phyloP scores from a whole-genome alignment of 2,113 vertebrate species.

The Dasyprocta punctata region DNA sequence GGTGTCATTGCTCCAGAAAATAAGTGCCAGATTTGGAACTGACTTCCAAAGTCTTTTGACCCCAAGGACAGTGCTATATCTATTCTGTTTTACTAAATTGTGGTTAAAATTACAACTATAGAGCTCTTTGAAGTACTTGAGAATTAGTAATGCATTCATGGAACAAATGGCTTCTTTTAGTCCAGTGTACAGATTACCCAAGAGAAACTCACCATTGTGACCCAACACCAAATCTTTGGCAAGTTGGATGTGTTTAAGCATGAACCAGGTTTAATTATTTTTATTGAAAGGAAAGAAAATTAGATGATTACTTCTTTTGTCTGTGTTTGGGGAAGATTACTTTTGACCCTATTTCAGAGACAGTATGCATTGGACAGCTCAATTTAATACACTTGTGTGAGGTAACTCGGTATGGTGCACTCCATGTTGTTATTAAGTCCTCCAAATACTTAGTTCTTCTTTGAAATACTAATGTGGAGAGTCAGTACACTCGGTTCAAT shows the following conservation, averaged over 20 bases:
- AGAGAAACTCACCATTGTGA: not conserved
- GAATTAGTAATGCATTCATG: constrained; percentile 25
- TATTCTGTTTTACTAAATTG: not conserved
- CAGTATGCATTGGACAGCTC: not conserved
- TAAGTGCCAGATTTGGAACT: not conserved
- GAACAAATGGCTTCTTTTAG: constrained; percentile 35
- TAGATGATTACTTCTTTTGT: constrained; percentile 64
- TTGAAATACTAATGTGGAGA: constrained; percentile 69
- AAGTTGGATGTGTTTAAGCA: constrained; percentile 43
- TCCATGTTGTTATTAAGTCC: constrained; percentile 32
- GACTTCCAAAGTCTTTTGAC: not conserved
- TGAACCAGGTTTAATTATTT: constrained; percentile 66
- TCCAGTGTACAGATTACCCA: not conserved
- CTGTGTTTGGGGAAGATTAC: constrained; percentile 56
- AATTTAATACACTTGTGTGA: constrained; percentile 46
- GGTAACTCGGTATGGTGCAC: constrained; percentile 55
- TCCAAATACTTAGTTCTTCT: constrained; percentile 55
- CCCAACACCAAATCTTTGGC: constrained; percentile 24
- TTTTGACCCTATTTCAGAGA: constrained; percentile 49
- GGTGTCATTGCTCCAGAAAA: not conserved
- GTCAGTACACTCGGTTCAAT: constrained; percentile 53
- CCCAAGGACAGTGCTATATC: not conserved
- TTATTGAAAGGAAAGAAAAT: constrained; percentile 56
- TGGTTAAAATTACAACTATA: constrained; percentile 17
- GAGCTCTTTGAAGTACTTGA: constrained; percentile 40